Percentiles rank a stretch among this genome's conserved stretches.
Evolutionary conservation across 2,113 vertebrate species (phyloP).

Genomic region (Atrichornis clamosus): DNA sequence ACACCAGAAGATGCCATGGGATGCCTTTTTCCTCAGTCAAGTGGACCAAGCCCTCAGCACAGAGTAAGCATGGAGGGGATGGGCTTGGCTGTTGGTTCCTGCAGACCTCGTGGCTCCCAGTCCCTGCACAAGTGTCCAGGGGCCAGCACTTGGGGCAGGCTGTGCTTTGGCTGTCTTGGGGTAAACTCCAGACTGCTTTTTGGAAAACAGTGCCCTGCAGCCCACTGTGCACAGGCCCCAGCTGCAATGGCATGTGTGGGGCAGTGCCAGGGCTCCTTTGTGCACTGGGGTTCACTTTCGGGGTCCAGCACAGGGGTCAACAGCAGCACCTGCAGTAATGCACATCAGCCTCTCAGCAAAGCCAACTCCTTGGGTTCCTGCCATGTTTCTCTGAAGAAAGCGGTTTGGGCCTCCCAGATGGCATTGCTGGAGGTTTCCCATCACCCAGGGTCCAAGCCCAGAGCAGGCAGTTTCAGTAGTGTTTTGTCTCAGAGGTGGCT

Average conservation of each 20-base stretch:
- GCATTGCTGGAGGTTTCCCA: background rate
- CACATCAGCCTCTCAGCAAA: background rate
- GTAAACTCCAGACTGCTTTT: background rate
- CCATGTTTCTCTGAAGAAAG: background rate
- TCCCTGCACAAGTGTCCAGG: background rate
- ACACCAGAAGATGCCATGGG: background rate
- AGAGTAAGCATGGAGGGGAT: background rate
- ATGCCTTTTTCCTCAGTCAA: background rate
- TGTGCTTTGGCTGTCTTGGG: background rate
- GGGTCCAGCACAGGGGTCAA: background rate
- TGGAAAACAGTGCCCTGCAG: background rate
- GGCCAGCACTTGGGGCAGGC: background rate
- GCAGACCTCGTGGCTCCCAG: fast-evolving
- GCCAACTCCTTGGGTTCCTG: background rate
- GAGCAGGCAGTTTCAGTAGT: background rate
- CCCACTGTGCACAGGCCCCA: background rate
- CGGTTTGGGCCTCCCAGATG: background rate
- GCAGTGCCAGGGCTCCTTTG: background rate
- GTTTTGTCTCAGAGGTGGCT: background rate
- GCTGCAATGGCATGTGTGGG: fast-evolving
- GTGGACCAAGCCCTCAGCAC: background rate
- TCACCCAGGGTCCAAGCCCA: background rate
- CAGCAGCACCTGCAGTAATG: background rate
- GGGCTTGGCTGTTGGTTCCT: fast-evolving
- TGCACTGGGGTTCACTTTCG: fast-evolving